Conservation (phyloP, 2,797 vertebrate genomes). For the Helarctos malayanus region DNA sequence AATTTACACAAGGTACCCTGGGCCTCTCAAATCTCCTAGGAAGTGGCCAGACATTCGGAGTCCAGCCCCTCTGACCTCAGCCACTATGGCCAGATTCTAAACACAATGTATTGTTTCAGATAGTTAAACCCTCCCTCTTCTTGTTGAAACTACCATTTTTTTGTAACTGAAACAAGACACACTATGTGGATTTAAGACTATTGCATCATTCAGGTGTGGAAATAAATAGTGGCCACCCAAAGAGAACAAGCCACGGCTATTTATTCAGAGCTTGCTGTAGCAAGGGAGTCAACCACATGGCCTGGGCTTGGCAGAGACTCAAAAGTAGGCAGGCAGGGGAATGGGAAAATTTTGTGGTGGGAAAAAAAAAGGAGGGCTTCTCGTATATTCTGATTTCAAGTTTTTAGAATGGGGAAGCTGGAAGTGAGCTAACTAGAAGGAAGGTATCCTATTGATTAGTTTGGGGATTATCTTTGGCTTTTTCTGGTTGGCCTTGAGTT, state of each 20-base stretch:
- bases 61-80: constrained; percentile 25
- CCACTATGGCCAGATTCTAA: constrained; percentile 6
- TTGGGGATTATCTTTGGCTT: neutral
- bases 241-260: neutral
- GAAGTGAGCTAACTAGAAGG: neutral
- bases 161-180: neutral
- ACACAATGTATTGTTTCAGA: neutral
- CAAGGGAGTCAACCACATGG: neutral
- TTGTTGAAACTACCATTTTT: neutral
- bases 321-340: neutral
- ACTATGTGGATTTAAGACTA: neutral
- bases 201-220: neutral
- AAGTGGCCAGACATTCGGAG: constrained; percentile 57
- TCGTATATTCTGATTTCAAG: neutral
- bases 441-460: neutral
- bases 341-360: neutral
- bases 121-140: constrained; percentile 21
- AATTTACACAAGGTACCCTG: constrained; percentile 74
- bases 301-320: neutral
- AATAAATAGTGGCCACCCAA: neutral
- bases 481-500: neutral
- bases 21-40: constrained; percentile 78
- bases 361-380: neutral
- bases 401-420: neutral
- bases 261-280: neutral